Evolutionary conservation across 2,113 vertebrate genomes (phyloP), one percentile per base, ranked within the genome.

Genomic region (Micronycteris hirsuta): DNA sequence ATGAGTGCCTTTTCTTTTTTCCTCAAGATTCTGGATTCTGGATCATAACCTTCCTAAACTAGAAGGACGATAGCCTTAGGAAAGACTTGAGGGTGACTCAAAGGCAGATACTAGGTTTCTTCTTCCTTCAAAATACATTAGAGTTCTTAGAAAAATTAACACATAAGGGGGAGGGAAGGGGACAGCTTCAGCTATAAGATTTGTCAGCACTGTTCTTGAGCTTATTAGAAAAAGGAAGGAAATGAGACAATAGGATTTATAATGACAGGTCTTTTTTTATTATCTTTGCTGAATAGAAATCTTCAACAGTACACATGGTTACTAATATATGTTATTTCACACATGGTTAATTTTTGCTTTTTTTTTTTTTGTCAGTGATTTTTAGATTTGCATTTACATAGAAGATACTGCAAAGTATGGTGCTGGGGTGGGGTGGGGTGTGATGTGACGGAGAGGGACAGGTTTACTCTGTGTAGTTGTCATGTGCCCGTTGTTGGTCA

Each of bases 171-270:
- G 16, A 38, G 22, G 24, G 24, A 14, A 33, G 11, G 41, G 38
- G 45, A 31, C 7, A 17, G 9, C 17, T 92, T 52, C 19, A 73
- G 36, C 58, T 61, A 61, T 61, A 61, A 92, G 36, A 76, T 36
- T 84, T 78, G 19, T 70, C 45, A 80, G 54, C 33, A 47, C 52
- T 94, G 49, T 98, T 98, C 96, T 98, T 98, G 98, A 97, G 97
- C 98, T 98, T 98, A 96, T 98, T 98, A 98, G 97, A 98, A 98
- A 97, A 94, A 94, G 98, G 98, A 98, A 99, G 98, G 98, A 99
- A 99, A 98, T 98, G 98, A 98, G 94, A 94, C 78, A 91, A 0
- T 73, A 76, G 1, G 86, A 65, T 93, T 97, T 94, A 54, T 95
- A 96, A 65, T 92, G 84, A 88, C 38, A 63, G 61, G 65, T 65